Evolutionary conservation across 2,797 vertebrate species (phyloP).

Genomic region (Todus mexicanus): DNA sequence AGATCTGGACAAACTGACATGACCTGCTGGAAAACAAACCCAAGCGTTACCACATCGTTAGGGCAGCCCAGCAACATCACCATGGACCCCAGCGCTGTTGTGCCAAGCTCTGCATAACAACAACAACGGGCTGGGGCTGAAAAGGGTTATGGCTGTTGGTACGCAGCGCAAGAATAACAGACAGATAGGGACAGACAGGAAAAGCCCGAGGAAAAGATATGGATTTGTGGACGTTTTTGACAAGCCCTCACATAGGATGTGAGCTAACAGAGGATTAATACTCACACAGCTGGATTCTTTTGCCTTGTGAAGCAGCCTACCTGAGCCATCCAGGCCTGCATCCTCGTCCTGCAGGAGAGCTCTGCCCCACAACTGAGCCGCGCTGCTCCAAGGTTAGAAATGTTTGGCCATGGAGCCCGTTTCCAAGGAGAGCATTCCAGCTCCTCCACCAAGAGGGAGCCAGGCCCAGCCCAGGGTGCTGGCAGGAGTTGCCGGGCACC

Average conservation of each 20-base stretch:
- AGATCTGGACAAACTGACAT: conserved; percentile 35
- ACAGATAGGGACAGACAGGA: background rate
- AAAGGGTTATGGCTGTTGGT: background rate
- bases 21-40: conserved; percentile 35
- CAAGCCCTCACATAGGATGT: rapidly evolving
- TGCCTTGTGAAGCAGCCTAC: background rate
- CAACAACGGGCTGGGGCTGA: background rate
- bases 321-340: rapidly evolving
- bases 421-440: background rate
- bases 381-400: background rate
- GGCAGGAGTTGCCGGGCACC: background rate
- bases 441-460: too few species aligned
- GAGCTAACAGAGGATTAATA: background rate
- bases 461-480: background rate
- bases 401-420: rapidly evolving
- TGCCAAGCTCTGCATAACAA: background rate
- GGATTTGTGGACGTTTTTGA: background rate
- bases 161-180: background rate
- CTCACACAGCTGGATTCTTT: background rate
- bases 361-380: rapidly evolving
- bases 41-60: background rate
- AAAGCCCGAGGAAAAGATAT: background rate
- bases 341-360: background rate
- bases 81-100: background rate
- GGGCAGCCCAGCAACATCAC: background rate